Evolutionary conservation across 2,113 vertebrate species (phyloP).

Genomic region (Actenoides lindsayi): DNA sequence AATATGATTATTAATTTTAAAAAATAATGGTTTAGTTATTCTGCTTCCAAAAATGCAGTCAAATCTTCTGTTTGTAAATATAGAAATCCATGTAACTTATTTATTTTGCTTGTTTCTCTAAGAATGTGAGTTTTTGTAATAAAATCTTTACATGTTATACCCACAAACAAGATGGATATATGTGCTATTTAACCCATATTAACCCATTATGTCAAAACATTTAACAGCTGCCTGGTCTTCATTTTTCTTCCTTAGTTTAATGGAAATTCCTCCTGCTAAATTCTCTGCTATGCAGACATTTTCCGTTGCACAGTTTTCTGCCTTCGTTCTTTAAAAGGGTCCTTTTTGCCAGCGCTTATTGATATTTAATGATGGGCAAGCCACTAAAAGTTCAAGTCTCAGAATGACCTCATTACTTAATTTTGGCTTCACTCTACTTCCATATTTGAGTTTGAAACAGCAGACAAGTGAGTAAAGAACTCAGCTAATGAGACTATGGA

Average conservation of each 20-base stretch:
- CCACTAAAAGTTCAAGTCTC: background rate
- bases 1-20: constrained; percentile 19
- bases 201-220: constrained; percentile 4
- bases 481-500: background rate
- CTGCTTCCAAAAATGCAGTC: background rate
- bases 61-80: constrained; percentile 13
- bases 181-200: background rate
- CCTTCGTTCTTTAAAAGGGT: background rate
- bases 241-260: background rate
- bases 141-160: background rate
- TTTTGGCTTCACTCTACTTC: background rate
- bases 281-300: background rate
- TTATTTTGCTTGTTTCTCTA: background rate
- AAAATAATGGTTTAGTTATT: constrained; percentile 15
- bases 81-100: background rate
- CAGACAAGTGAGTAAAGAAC: background rate
- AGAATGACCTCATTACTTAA: background rate
- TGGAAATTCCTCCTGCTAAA: background rate
- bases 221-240: background rate
- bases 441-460: background rate
- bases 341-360: background rate
- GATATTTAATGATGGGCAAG: background rate
- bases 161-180: background rate
- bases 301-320: background rate
- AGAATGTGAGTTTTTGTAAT: background rate